Conservation (phyloP, 1,140 invertebrate species). For the Lethrus apterus region DNA sequence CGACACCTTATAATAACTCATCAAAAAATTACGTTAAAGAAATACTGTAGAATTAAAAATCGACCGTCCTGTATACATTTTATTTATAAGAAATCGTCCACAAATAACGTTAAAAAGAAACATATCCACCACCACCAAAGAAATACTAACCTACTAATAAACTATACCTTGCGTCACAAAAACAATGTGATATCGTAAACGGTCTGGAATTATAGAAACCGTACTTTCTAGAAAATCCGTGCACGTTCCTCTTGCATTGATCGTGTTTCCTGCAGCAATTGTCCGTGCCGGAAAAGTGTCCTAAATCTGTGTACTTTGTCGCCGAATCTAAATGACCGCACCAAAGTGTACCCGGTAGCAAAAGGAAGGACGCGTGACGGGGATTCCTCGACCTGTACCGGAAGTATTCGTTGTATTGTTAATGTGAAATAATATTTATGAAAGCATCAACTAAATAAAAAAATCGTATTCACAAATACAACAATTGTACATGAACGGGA, state of each 20-base stretch:
- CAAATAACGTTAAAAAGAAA: constrained; percentile 19
- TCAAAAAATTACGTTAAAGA: no score
- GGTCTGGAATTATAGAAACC: constrained; percentile 72
- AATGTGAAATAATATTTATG: no score
- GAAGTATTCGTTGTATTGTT: no score
- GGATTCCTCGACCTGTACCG: no score
- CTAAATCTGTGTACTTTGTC: constrained; percentile 59
- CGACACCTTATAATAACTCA: no score
- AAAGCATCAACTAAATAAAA: no score
- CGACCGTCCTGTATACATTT: no score
- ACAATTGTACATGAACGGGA: no score
- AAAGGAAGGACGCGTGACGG: no score
- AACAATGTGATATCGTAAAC: constrained; percentile 79
- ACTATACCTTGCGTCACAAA: constrained; percentile 70
- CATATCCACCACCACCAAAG: constrained; percentile 7
- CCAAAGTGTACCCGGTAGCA: constrained; percentile 73
- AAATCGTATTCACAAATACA: no score
- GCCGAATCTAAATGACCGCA: constrained; percentile 64
- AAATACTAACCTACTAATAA: background rate
- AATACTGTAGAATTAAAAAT: no score
- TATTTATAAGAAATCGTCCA: no score
- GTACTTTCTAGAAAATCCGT: constrained; percentile 58
- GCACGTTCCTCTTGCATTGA: constrained; percentile 60
- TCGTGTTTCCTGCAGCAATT: constrained; percentile 78
- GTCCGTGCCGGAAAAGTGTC: constrained; percentile 60